A percentile compares a stretch with the other conserved stretches of the same genome.
Conservation (phyloP, 2,113 vertebrate species). For the Thinocorus orbignyianus region DNA sequence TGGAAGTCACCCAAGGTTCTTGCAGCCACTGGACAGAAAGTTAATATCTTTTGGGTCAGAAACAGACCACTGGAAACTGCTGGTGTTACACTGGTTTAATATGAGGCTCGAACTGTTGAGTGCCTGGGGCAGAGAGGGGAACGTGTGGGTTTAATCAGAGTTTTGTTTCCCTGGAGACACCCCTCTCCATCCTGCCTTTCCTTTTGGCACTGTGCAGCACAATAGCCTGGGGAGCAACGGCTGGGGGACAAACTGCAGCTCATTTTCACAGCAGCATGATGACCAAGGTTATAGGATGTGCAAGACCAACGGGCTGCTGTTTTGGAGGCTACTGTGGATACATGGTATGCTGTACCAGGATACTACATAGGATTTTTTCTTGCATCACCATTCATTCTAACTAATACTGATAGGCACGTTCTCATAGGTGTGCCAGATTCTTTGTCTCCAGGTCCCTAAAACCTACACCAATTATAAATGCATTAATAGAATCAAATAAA, state of each 20-base stretch:
- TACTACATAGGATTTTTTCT: background rate
- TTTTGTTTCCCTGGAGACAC: background rate
- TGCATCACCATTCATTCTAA: background rate
- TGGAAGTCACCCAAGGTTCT: background rate
- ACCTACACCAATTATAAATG: background rate
- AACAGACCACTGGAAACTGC: background rate
- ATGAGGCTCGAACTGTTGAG: background rate
- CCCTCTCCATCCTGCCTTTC: background rate
- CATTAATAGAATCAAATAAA: background rate
- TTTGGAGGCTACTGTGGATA: background rate
- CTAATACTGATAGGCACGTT: background rate
- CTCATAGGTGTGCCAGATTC: background rate
- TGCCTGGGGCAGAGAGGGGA: background rate
- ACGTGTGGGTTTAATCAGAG: background rate
- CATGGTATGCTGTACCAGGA: accelerated
- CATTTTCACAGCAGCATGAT: background rate
- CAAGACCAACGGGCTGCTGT: background rate
- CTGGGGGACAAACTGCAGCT: background rate
- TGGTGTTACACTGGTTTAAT: background rate
- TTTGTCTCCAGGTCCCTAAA: background rate
- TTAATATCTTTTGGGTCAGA: background rate
- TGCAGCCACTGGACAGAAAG: background rate
- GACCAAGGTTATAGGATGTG: background rate
- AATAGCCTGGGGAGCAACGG: background rate
- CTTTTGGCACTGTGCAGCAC: background rate